A percentile compares a stretch with the other conserved stretches of the same genome.
Conservation (phyloP, 2,113 vertebrate genomes). For the Paradisaea rubra region DNA sequence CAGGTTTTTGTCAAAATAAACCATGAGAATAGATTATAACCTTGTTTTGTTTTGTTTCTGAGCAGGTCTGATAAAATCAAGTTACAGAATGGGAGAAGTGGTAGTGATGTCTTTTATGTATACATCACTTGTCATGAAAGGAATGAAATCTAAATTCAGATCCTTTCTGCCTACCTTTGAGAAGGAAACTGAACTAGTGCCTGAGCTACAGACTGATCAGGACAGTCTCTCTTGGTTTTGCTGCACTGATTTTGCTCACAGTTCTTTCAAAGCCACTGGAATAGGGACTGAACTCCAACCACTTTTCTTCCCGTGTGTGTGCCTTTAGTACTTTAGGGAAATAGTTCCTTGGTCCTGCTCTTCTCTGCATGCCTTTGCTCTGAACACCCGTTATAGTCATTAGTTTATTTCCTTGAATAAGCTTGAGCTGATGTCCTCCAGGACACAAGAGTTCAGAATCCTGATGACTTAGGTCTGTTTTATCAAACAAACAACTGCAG, state of each 20-base stretch:
- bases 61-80: neutral
- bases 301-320: neutral
- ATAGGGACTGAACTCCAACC: neutral
- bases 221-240: neutral
- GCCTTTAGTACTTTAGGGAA: neutral
- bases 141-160: neutral
- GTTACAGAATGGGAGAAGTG: neutral
- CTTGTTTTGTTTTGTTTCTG: constrained; percentile 10
- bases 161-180: neutral
- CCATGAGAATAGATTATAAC: neutral
- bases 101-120: neutral
- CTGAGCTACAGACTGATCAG: neutral
- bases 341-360: neutral
- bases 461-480: neutral
- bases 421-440: neutral
- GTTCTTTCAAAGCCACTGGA: neutral
- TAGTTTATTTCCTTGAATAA: neutral
- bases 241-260: neutral
- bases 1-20: neutral
- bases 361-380: neutral
- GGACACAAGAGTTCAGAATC: neutral
- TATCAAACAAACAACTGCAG: neutral
- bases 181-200: neutral
- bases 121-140: neutral
- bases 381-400: neutral